Base-by-base conservation (phyloP, 2,113 vertebrate genomes). In the Phylloscopus trochiloides region DNA sequence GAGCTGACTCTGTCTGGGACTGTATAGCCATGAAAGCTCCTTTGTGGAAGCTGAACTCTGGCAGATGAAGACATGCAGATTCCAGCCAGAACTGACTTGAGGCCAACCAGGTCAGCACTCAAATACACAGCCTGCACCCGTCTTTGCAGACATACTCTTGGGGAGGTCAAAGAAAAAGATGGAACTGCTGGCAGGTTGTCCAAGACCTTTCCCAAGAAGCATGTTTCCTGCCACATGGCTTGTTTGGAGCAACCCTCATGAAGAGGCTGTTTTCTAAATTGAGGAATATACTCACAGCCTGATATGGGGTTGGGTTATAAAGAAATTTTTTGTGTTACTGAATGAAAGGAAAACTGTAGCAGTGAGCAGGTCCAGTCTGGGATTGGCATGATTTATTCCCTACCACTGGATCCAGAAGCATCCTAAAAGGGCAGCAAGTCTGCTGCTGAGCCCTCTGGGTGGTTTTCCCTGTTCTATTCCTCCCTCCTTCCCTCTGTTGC, bases 71-170 rank as follows among this genome's bases (percentile, higher is more conserved):
- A 57, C 40, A 36, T 9, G 29, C 4, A 32, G 50, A 73, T 77
- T 16, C 40, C 68, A 90, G 43, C 9, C 45, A 87, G 36, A 86
- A 14, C 6, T 71, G 82, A 61, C 70, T 79, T 45, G 19, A 51
- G 52, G 38, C 61, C 4, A 1, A 67, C 25, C 47, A 62, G 15
- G 65, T 92, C 16, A 63, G 28, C 1, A 1, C 20, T 74, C 14
- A 71, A 88, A 63, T 22, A 54, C 9, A 29, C 17, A 20, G 22
- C 68, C 71, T 83, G 66, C 79, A 67, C 18, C 12, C 1, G 0
- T 55, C 63, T 1, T 0, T 47, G 61, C 21, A 75, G 75, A 54
- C 0, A 0, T 51, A 38, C 38, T 48, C 62, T 17, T 47, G 48
- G 43, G 47, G 62, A 59, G 10, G 12, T 47, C 71, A 79, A 75